A percentile compares a stretch with the other conserved stretches of the same genome.
Evolutionary conservation across 1,140 invertebrate genomes (phyloP).

Genomic region (Pogonus chalceus): DNA sequence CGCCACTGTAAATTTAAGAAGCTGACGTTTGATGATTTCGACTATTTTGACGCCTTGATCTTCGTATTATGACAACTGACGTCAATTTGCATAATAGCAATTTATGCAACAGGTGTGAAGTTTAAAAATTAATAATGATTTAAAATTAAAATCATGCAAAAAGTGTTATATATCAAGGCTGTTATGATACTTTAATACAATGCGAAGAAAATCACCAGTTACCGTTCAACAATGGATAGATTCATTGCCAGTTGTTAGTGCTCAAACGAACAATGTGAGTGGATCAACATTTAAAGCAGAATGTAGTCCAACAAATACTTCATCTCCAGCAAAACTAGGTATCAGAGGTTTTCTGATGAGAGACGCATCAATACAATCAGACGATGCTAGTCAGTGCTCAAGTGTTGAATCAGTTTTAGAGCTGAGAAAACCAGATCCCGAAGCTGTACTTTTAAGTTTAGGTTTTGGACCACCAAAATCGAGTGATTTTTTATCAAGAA

Average conservation of each 20-base stretch:
- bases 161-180: too few relatives aligned
- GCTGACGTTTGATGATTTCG: too few relatives aligned
- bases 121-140: too few relatives aligned
- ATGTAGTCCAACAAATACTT: not conserved
- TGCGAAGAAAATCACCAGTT: conserved; percentile 14
- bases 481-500: conserved; percentile 46
- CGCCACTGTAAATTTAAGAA: too few relatives aligned
- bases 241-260: conserved; percentile 28
- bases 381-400: conserved; percentile 54
- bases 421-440: conserved; percentile 59
- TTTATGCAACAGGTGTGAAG: too few relatives aligned
- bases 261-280: not conserved
- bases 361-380: conserved; percentile 55
- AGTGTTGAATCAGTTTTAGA: conserved; percentile 66
- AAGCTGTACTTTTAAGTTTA: conserved; percentile 57
- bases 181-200: not conserved
- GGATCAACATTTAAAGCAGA: not conserved
- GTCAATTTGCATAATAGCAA: too few relatives aligned
- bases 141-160: too few relatives aligned
- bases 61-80: too few relatives aligned
- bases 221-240: conserved; percentile 42
- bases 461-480: conserved; percentile 55
- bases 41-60: too few relatives aligned
- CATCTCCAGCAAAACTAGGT: not conserved
- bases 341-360: conserved; percentile 30